Evolutionary conservation across 2,797 vertebrate genomes (phyloP).

Genomic region (Micrastur ruficollis): DNA sequence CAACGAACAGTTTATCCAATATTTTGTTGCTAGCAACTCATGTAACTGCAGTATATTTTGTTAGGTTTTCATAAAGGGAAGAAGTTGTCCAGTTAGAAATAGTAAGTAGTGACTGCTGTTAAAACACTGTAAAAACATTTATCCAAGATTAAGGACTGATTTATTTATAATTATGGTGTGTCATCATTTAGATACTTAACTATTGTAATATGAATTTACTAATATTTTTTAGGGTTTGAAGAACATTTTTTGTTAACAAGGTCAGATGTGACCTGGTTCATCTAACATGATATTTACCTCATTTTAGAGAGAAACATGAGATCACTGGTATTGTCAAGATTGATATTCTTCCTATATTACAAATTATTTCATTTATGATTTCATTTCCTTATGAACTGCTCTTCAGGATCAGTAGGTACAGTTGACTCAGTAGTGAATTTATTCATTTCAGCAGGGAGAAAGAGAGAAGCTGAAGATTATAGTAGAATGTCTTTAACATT

Average conservation of each 20-base stretch:
- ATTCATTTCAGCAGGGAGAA: neutral
- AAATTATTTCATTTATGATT: neutral
- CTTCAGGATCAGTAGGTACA: neutral
- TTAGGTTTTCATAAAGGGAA: neutral
- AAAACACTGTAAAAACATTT: neutral
- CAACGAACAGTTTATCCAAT: neutral
- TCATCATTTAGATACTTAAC: neutral
- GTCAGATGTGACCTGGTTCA: neutral
- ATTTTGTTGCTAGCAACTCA: neutral
- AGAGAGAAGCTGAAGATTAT: neutral
- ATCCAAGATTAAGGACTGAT: neutral
- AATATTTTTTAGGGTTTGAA: neutral
- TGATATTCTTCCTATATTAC: neutral
- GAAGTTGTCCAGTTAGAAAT: neutral
- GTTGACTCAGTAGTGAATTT: neutral
- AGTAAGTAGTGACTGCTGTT: neutral
- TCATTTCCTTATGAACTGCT: neutral
- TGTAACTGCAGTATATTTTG: neutral
- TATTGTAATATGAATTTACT: accelerated
- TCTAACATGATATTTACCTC: neutral
- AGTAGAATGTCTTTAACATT: neutral
- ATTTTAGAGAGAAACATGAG: neutral
- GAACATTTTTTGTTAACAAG: neutral
- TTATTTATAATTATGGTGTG: neutral
- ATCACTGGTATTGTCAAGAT: neutral